phyloP scores from a whole-genome alignment of 2,113 vertebrate species.

The Polypterus bichir region DNA sequence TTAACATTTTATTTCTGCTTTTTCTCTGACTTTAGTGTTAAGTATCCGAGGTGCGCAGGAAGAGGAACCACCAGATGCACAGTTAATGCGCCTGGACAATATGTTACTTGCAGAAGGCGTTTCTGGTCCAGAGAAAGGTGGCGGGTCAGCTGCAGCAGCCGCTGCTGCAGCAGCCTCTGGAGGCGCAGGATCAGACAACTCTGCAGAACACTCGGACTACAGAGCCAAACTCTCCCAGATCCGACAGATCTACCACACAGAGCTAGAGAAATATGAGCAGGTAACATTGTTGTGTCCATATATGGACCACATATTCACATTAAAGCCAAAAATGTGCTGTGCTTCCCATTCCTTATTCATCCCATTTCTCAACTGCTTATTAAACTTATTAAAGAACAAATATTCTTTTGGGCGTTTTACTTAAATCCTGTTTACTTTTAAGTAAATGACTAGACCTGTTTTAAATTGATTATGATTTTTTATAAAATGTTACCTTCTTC shows the following conservation, averaged over 20 bases:
- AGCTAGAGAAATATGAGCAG: slow-evolving; percentile 98
- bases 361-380: no score
- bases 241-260: slow-evolving; percentile 95
- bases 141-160: slow-evolving; percentile 71
- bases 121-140: slow-evolving; percentile 85
- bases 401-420: no score
- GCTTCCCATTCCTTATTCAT: no score
- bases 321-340: no score
- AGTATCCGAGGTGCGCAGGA: slow-evolving; percentile 94
- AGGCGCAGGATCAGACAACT: slow-evolving; percentile 76
- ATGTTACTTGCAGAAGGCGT: slow-evolving; percentile 93
- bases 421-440: no score
- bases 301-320: no score
- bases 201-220: slow-evolving; percentile 88
- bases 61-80: slow-evolving; percentile 88
- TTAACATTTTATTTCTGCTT: not conserved
- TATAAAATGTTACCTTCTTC: no score
- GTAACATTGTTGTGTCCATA: slow-evolving; percentile 37
- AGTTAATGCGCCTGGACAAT: slow-evolving; percentile 96
- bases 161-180: slow-evolving; percentile 75
- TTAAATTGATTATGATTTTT: no score
- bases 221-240: slow-evolving; percentile 92
- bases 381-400: no score
- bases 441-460: no score
- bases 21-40: slow-evolving; percentile 62